Evolutionary conservation across 2,797 vertebrate genomes (phyloP), one percentile per base, ranked within the genome.

Genomic region (Gadopsis bispinosus): DNA sequence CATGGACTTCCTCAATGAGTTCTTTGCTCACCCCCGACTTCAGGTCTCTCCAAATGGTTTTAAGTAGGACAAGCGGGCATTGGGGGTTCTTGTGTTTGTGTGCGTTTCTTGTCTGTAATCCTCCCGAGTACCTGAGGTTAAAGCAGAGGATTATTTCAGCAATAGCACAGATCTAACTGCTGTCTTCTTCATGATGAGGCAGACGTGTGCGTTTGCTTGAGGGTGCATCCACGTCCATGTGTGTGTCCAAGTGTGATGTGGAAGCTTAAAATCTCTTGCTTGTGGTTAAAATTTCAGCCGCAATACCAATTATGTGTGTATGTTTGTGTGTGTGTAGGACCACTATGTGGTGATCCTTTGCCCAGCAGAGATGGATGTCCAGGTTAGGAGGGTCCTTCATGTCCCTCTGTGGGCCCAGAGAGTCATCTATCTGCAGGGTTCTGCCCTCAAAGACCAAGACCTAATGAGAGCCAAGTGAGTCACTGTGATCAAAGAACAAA

Each of bases 381-480:
- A 96, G 84, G 96, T 97, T 11, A 85, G 96, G 66, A 87, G 96
- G 79, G 95, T 96, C 33, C 94, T 97, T 47, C 96, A 97, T 33
- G 96, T 97, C 47, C 96, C 96, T 5, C 91, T 97, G 61, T 97
- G 96, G 96, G 95, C 96, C 55, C 96, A 96, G 82, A 94, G 96
- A 74, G 96, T 97, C 87, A 96, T 96, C 82, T 97, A 96, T 84
- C 92, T 97, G 45, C 96, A 97, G 87, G 96, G 96, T 2, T 97
- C 96, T 26, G 96, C 94, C 31, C 94, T 97, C 51, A 97, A 97
- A 89, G 96, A 97, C 88, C 96, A 96, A 74, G 96, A 97, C 88
- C 92, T 97, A 70, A 96, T 96, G 96, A 95, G 96, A 75, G 96
- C 96, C 83, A 97, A 97, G 96, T 96, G 90, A 95, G 96, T 93